Evolutionary conservation across 2,797 vertebrate genomes (phyloP).

Genomic region (Epinephelus awoara): DNA sequence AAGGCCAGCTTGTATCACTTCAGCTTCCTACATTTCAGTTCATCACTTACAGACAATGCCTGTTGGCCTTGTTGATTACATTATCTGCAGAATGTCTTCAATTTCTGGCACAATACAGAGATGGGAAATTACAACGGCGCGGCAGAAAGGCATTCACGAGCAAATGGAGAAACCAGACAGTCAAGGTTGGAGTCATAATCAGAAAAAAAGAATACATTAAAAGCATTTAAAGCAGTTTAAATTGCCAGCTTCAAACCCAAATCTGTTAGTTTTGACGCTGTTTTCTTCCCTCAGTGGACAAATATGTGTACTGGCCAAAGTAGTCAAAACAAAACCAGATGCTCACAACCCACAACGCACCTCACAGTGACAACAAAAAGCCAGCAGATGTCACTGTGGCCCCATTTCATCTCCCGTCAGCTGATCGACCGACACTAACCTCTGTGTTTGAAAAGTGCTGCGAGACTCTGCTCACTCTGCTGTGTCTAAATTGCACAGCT

Average conservation of each 20-base stretch:
- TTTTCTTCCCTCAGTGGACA: not conserved
- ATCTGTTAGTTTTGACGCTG: too few species aligned
- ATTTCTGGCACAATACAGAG: constrained; percentile 32
- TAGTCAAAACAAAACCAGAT: not conserved
- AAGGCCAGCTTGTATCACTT: constrained; percentile 65
- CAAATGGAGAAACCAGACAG: constrained; percentile 24
- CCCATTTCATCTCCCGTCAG: constrained; percentile 44
- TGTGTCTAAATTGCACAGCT: constrained; percentile 63
- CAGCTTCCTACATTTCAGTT: constrained; percentile 34
- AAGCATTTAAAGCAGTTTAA: constrained; percentile 16
- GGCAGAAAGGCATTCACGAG: not conserved
- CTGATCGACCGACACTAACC: constrained; percentile 27
- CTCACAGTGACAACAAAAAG: not conserved
- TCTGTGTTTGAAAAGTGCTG: constrained; percentile 31
- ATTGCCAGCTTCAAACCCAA: not conserved
- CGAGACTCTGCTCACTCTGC: constrained; percentile 42
- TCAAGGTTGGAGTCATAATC: constrained; percentile 32
- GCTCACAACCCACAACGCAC: not conserved
- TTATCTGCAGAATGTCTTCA: constrained; percentile 34
- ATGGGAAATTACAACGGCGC: constrained; percentile 9
- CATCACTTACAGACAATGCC: constrained; percentile 14
- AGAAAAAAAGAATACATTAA: not conserved
- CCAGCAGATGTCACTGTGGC: constrained; percentile 88
- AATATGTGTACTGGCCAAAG: not conserved
- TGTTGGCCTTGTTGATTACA: constrained; percentile 53